These are phyloP conservation scores for Dallia pectoralis DNA, from an alignment of 2,797 vertebrate species.

Conservation along the genomic window DNA sequence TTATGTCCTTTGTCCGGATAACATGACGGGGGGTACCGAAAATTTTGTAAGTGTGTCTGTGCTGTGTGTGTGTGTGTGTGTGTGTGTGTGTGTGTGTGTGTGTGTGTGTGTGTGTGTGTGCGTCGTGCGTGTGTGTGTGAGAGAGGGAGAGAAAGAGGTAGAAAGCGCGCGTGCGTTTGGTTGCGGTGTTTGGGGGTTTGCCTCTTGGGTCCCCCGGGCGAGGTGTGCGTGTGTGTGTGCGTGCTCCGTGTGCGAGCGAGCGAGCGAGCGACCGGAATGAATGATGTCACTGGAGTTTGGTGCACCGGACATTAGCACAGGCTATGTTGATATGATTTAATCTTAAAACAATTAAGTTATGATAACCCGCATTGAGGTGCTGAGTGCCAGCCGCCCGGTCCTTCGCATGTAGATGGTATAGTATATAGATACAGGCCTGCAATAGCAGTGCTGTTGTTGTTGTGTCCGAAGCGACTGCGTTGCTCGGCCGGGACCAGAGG, in stretches of 20 bases:
- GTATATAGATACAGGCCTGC: background rate
- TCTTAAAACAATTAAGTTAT: conserved; percentile 26
- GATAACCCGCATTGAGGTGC: conserved; percentile 33
- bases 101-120: too few relatives aligned
- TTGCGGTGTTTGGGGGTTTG: conserved; percentile 41
- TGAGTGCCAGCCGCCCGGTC: conserved; percentile 1
- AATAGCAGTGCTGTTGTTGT: background rate
- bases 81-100: too few relatives aligned
- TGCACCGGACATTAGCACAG: conserved; percentile 17
- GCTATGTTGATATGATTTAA: background rate
- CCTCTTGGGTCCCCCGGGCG: conserved; percentile 36
- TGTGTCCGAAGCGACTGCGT: conserved; percentile 18
- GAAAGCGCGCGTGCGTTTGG: background rate
- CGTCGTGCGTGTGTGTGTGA: conserved; percentile 22
- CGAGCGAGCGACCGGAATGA: too few relatives aligned
- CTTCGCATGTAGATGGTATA: background rate
- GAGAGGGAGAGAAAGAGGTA: conserved; percentile 14
- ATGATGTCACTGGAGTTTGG: conserved; percentile 60
- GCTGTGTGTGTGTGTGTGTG: too few relatives aligned
- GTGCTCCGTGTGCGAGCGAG: background rate
- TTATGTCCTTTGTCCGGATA: conserved; percentile 92
- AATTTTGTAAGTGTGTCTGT: conserved; percentile 85
- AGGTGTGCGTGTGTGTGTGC: conserved; percentile 17
- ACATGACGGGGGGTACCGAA: conserved; percentile 84
- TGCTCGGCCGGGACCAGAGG: conserved; percentile 39